These are phyloP conservation scores for Drosophila melanogaster DNA, from an alignment of 1,140 invertebrate species.

Conservation along the genomic window DNA sequence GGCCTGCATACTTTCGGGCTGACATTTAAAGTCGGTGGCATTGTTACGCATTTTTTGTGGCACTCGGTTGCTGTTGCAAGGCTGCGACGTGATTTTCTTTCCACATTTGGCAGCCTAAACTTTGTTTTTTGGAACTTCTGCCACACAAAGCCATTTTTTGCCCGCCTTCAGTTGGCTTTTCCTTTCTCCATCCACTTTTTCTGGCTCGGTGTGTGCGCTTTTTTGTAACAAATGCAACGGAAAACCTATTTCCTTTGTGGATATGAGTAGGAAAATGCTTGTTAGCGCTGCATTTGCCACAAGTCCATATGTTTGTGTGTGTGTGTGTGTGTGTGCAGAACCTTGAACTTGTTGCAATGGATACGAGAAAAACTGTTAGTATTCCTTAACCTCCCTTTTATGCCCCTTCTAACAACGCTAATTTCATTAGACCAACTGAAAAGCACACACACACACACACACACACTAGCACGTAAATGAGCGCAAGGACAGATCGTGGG, in stretches of 20 bases:
- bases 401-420: slow-evolving; percentile 48
- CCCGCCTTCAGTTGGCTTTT: slow-evolving; percentile 17
- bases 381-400: not conserved
- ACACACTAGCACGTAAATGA: slow-evolving; percentile 42
- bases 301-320: slow-evolving; percentile 9
- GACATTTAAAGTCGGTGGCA: slow-evolving; percentile 51
- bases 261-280: slow-evolving; percentile 78
- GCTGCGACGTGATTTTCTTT: slow-evolving; percentile 48
- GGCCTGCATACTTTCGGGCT: slow-evolving; percentile 39
- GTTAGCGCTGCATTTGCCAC: slow-evolving; percentile 63
- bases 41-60: slow-evolving; percentile 55
- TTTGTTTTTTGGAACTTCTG: slow-evolving; percentile 22
- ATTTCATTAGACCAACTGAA: slow-evolving; percentile 48
- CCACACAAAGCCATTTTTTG: slow-evolving; percentile 36
- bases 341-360: slow-evolving; percentile 68
- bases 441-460: slow-evolving; percentile 22
- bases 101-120: slow-evolving; percentile 30
- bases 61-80: slow-evolving; percentile 16
- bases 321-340: slow-evolving; percentile 12
- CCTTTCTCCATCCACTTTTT: slow-evolving; percentile 5
- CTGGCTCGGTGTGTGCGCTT: slow-evolving; percentile 8
- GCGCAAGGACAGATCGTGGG: slow-evolving; percentile 39
- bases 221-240: slow-evolving; percentile 68
- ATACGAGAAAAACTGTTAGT: slow-evolving; percentile 5
- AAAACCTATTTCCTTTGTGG: slow-evolving; percentile 73